A percentile compares a stretch with the other conserved stretches of the same genome.
These are phyloP conservation scores for Bolinopsis microptera DNA, from an alignment of 37 sponge, comb jelly and placozoan genomes.

Conservation along the genomic window DNA sequence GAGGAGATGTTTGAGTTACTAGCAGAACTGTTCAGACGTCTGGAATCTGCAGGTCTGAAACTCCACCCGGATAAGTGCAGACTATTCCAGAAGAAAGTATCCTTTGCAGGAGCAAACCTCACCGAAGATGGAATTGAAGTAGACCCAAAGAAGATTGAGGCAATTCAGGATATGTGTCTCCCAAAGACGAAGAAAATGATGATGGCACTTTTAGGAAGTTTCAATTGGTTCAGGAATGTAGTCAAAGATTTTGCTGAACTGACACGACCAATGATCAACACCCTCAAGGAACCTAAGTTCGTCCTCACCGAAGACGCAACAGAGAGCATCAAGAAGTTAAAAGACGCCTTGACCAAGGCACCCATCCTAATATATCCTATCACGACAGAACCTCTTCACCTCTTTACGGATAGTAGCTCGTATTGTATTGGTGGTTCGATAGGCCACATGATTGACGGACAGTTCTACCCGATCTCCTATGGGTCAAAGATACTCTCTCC, in stretches of 20 bases:
- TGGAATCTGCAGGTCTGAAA: not conserved
- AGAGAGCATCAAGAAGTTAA: not conserved
- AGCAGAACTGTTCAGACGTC: not conserved
- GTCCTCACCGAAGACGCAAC: not conserved
- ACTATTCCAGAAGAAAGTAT: not conserved
- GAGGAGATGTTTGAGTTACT: not conserved
- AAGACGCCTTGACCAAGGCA: not conserved
- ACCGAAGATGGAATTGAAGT: not conserved
- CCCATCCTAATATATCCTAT: not conserved
- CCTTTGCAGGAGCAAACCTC: not conserved
- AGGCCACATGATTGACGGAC: not conserved
- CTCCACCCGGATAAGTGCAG: not conserved
- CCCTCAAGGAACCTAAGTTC: not conserved
- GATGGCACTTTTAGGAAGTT: not conserved
- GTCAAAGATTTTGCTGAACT: not conserved
- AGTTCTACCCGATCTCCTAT: not conserved
- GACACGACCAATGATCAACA: not conserved
- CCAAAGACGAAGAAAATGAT: not conserved
- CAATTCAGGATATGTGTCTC: not conserved
- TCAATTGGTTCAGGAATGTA: not conserved
- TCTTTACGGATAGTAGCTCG: not conserved
- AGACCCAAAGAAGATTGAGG: not conserved
- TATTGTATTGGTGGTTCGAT: not conserved
- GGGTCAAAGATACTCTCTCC: not conserved
- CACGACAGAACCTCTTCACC: not conserved